A percentile compares a stretch with the other conserved stretches of the same genome.
phyloP scores from a whole-genome alignment of 2,888 invertebrate species.

The Alloscopus bannaensis region DNA sequence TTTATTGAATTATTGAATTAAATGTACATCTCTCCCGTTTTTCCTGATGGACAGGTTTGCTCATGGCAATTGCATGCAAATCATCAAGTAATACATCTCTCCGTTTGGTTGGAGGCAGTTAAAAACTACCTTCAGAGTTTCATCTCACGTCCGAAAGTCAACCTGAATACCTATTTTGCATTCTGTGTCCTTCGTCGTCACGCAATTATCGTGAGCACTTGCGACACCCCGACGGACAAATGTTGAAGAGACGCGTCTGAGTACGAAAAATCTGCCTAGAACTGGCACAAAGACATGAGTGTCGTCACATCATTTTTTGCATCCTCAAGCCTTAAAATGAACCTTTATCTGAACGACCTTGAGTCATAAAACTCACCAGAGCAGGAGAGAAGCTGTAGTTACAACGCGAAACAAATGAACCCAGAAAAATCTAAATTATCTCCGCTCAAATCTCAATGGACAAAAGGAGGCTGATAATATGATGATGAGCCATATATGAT shows the following conservation, averaged over 20 bases:
- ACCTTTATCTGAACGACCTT: constrained; percentile 44
- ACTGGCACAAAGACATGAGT: too few relatives aligned
- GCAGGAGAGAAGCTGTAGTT: background rate
- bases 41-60: constrained; percentile 24
- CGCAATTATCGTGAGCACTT: too few relatives aligned
- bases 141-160: too few relatives aligned
- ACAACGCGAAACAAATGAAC: too few relatives aligned
- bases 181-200: constrained; percentile 24
- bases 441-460: too few relatives aligned
- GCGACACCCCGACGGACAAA: too few relatives aligned
- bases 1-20: constrained; percentile 5
- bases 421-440: too few relatives aligned
- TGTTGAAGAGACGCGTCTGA: too few relatives aligned
- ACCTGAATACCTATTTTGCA: constrained; percentile 29
- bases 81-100: too few relatives aligned
- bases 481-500: background rate
- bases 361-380: constrained; percentile 34
- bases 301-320: background rate
- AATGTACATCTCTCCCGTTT: constrained; percentile 11
- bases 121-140: constrained; percentile 8
- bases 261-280: too few relatives aligned
- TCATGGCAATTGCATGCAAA: constrained; percentile 1
- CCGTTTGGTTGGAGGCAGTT: too few relatives aligned
- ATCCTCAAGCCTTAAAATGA: constrained; percentile 16
- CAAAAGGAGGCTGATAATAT: background rate